Percentiles rank a stretch among this genome's conserved stretches.
Conservation (phyloP, 2,888 invertebrate species). For the Acheta domesticus region DNA sequence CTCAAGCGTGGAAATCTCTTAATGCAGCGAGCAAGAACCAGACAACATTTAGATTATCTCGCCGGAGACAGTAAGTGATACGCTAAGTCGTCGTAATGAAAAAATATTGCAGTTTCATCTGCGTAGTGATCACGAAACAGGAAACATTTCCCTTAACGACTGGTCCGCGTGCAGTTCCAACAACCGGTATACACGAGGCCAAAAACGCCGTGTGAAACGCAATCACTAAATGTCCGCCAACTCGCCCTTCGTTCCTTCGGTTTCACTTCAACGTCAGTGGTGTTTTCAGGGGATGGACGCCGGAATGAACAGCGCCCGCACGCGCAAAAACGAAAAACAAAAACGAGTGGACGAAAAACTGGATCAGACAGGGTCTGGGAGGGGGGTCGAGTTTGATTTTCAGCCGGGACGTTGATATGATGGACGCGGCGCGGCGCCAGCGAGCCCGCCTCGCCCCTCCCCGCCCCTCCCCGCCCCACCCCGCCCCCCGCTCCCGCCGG, state of each 20-base stretch:
- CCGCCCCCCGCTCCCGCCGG: neutral
- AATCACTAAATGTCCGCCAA: neutral
- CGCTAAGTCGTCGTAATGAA: neutral
- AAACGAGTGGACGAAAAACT: conserved; percentile 7
- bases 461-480: neutral
- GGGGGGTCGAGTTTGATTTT: neutral
- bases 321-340: neutral
- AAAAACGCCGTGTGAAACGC: neutral
- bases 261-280: conserved; percentile 3
- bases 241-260: neutral
- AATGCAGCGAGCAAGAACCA: neutral
- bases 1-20: neutral
- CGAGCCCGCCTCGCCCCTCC: neutral
- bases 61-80: neutral
- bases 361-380: neutral
- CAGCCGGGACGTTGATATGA: conserved; percentile 6
- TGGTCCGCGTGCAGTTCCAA: neutral
- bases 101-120: neutral
- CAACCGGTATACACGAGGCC: neutral
- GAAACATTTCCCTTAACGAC: neutral
- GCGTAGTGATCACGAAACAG: neutral
- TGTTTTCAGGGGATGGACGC: conserved; percentile 18
- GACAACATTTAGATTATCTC: neutral
- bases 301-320: neutral
- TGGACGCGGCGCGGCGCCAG: neutral